These are phyloP conservation scores for Phallusia fumigata DNA, from an alignment of 23 tunicate genomes.

Conservation along the genomic window DNA sequence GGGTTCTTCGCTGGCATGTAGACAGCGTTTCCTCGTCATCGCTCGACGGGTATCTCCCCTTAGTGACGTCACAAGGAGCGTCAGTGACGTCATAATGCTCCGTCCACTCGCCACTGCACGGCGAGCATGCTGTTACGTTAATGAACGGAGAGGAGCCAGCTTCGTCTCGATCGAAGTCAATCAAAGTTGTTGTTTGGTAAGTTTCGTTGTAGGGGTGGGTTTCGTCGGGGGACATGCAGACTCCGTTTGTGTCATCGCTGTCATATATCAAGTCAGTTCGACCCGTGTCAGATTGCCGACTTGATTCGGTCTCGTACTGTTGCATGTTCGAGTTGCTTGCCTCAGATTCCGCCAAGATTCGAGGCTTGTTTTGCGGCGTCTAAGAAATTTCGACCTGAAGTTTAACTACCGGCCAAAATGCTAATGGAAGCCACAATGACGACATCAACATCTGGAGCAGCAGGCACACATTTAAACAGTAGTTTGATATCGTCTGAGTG, in stretches of 20 bases:
- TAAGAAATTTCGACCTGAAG: not conserved
- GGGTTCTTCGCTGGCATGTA: constrained; percentile 4
- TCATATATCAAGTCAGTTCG: not conserved
- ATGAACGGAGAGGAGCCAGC: constrained; percentile 28
- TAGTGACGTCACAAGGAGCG: not conserved
- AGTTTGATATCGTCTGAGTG: too few species aligned
- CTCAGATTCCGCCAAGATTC: not conserved
- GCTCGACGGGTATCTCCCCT: not conserved
- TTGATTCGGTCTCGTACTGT: not conserved
- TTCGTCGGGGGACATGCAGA: not conserved
- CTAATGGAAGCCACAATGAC: not conserved
- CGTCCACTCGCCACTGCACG: constrained; percentile 21
- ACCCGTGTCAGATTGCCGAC: not conserved
- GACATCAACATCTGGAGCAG: not conserved
- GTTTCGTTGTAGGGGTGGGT: not conserved
- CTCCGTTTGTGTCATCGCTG: not conserved
- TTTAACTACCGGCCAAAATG: not conserved
- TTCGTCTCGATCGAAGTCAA: not conserved
- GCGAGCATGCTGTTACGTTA: constrained; percentile 48
- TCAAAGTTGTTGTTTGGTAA: constrained; percentile 26
- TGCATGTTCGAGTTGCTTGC: not conserved
- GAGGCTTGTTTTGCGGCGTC: not conserved
- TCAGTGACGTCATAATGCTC: constrained; percentile 10
- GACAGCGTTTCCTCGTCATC: constrained; percentile 16
- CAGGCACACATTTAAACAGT: too few species aligned